Conservation (phyloP, 1,140 invertebrate genomes). For the Neodiprion virginianus region DNA sequence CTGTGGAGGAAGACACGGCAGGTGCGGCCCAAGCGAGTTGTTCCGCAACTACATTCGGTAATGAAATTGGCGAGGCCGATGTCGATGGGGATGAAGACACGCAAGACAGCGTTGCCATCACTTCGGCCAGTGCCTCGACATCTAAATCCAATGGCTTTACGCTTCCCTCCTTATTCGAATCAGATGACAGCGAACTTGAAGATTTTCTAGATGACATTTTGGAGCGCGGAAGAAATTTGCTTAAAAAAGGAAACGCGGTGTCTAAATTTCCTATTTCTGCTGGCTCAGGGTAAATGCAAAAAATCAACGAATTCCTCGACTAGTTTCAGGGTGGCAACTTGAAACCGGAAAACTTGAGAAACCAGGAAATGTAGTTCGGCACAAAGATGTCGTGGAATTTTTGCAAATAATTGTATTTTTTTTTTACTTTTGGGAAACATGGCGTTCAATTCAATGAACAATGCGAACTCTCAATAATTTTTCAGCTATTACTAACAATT, state of each 20-base stretch:
- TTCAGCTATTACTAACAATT: no score
- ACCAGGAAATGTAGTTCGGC: not conserved
- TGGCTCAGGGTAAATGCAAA: conserved; percentile 46
- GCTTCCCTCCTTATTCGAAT: conserved; percentile 72
- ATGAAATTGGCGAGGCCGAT: conserved; percentile 49
- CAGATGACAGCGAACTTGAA: conserved; percentile 76
- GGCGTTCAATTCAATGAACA: no score
- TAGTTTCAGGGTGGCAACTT: no score
- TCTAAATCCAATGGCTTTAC: conserved; percentile 61
- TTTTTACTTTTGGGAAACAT: conserved; percentile 16
- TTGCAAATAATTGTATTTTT: conserved; percentile 16
- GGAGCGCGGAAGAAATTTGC: conserved; percentile 63
- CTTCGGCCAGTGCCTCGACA: conserved; percentile 41
- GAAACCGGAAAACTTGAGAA: not conserved
- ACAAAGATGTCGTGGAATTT: no score
- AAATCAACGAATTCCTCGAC: not conserved
- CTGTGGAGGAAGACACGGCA: conserved; percentile 42
- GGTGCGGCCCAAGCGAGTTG: conserved; percentile 46
- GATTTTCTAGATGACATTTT: conserved; percentile 73
- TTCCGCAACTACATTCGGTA: conserved; percentile 38
- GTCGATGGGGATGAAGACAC: conserved; percentile 53
- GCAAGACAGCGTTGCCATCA: conserved; percentile 48
- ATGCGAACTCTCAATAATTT: no score
- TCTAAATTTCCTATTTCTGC: conserved; percentile 50
- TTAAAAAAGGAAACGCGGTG: conserved; percentile 52